Evolutionary conservation across 2,888 invertebrate genomes (phyloP).

Genomic region (Cremastinae sp.): DNA sequence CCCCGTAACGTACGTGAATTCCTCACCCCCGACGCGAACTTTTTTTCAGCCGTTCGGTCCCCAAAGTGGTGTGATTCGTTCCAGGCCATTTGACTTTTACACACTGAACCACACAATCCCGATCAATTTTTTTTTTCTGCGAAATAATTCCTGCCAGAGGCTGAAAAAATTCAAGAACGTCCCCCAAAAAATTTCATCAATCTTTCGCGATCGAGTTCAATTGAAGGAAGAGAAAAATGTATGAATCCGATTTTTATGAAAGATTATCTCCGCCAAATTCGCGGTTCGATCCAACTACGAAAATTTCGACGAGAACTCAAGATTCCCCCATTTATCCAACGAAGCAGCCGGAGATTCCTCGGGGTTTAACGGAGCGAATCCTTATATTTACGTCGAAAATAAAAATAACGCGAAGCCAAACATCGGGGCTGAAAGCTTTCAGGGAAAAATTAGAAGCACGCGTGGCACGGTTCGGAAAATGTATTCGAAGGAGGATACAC

Average conservation of each 20-base stretch:
- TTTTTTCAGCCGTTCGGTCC: conserved; percentile 13
- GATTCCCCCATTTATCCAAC: no score
- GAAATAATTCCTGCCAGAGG: no score
- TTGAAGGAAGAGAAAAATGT: no score
- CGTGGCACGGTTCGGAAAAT: conserved; percentile 34
- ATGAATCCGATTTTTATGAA: no score
- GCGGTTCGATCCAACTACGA: no score
- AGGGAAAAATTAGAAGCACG: conserved; percentile 36
- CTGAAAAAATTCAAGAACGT: no score
- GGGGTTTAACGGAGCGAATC: conserved; percentile 42
- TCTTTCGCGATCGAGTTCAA: no score
- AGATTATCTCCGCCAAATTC: no score
- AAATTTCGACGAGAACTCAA: no score
- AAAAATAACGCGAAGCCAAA: conserved; percentile 41
- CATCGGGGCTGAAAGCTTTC: conserved; percentile 58
- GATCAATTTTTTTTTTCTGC: conserved; percentile 1
- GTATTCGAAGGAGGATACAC: conserved; percentile 31
- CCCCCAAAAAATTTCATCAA: no score
- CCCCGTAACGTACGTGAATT: conserved; percentile 12
- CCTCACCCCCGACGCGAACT: no score
- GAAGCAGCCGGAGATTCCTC: no score
- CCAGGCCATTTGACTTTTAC: conserved; percentile 57
- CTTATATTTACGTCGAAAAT: conserved; percentile 45
- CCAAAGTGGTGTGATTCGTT: conserved; percentile 52
- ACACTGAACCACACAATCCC: neutral